Conservation (phyloP, 1,140 invertebrate species). For the Drosophila aff. region DNA sequence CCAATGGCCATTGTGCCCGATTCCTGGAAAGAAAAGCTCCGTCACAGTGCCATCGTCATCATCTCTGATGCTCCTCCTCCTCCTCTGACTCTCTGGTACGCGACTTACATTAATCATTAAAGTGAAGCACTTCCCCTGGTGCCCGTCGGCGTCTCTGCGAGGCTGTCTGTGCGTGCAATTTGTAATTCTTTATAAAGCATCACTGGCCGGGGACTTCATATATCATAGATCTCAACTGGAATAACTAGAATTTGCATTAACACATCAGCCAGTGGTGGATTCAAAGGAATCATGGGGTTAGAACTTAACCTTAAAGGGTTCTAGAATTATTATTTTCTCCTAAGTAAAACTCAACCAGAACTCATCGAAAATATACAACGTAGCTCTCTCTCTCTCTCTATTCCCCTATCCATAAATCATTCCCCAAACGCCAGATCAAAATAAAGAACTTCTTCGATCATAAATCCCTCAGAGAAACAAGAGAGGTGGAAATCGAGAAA, state of each 20-base stretch:
- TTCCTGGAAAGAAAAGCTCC: conserved; percentile 67
- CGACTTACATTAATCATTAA: conserved; percentile 82
- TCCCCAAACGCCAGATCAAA: conserved; percentile 35
- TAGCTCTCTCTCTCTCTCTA: not conserved
- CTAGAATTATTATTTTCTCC: not conserved
- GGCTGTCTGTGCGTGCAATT: conserved; percentile 59
- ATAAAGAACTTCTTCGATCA: conserved; percentile 38
- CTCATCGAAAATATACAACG: not conserved
- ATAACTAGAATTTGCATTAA: conserved; percentile 47
- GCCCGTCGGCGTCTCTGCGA: not conserved
- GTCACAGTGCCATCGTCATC: conserved; percentile 64
- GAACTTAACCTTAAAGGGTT: not conserved
- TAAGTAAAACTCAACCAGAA: not conserved
- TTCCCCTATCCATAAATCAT: conserved; percentile 28
- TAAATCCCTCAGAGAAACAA: conserved; percentile 13
- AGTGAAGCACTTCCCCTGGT: conserved; percentile 39
- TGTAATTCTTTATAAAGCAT: conserved; percentile 72
- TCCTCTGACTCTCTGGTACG: conserved; percentile 53
- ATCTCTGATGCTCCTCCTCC: conserved; percentile 22
- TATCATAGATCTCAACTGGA: conserved; percentile 51
- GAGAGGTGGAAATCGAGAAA: conserved; percentile 32
- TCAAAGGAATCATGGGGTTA: not conserved
- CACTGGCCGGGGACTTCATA: conserved; percentile 41
- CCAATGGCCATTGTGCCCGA: conserved; percentile 67
- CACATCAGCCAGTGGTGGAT: conserved; percentile 10